Conservation (phyloP, 2,888 invertebrate genomes). For the Dicranocentrus wangi region DNA sequence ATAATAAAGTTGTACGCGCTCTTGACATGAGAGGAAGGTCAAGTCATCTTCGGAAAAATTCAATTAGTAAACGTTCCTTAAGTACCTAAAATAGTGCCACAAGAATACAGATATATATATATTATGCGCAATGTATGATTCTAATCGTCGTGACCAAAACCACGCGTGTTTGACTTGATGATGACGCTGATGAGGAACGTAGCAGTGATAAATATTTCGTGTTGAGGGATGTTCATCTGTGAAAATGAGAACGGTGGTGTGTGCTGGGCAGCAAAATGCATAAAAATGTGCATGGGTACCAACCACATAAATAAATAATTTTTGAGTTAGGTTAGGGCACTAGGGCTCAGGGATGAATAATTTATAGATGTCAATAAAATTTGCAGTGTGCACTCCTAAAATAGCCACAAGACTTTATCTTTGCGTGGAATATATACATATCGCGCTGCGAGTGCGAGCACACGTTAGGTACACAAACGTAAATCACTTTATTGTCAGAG, state of each 20-base stretch:
- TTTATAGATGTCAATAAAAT: slow-evolving; percentile 18
- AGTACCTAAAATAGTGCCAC: neutral
- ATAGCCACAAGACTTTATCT: neutral
- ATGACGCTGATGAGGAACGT: no score
- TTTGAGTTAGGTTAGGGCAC: slow-evolving; percentile 26
- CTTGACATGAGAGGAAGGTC: slow-evolving; percentile 21
- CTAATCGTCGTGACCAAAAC: slow-evolving; percentile 1
- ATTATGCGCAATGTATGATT: no score
- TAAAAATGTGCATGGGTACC: no score
- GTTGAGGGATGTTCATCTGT: no score
- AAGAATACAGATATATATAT: no score
- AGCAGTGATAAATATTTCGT: no score
- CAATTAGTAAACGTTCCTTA: neutral
- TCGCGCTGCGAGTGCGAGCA: no score
- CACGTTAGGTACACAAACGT: no score
- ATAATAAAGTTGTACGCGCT: neutral
- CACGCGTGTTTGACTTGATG: slow-evolving; percentile 5
- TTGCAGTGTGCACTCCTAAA: neutral
- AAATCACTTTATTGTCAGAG: neutral
- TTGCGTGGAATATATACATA: neutral
- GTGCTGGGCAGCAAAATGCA: no score
- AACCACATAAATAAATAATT: neutral
- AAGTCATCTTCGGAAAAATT: slow-evolving; percentile 30
- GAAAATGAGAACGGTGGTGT: no score
- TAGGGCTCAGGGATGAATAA: neutral